Evolutionary conservation across 2,888 invertebrate species (phyloP).

Genomic region (Drosophila trichaetosa): DNA sequence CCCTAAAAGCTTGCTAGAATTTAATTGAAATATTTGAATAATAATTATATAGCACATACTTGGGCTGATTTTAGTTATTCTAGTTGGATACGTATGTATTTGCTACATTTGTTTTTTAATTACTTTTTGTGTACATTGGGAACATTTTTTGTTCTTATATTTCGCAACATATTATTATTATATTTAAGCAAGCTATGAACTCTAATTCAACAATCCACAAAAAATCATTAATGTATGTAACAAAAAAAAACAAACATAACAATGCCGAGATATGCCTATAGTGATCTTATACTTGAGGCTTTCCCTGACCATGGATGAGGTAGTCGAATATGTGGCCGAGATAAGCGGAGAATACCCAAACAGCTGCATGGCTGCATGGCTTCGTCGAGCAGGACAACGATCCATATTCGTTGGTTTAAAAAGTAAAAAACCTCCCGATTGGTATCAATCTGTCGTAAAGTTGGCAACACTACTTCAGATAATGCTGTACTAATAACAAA

Average conservation of each 20-base stretch:
- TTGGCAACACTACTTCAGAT: not conserved
- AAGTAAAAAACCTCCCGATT: not conserved
- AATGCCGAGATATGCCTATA: slow-evolving; percentile 61
- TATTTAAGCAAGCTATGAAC: not conserved
- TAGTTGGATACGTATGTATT: not conserved
- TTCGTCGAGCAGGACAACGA: slow-evolving; percentile 37
- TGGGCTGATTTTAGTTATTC: not conserved
- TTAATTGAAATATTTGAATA: not conserved
- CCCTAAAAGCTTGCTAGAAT: not conserved
- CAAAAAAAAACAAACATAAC: not conserved
- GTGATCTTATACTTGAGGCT: slow-evolving; percentile 62
- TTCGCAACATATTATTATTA: not conserved
- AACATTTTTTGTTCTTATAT: not conserved
- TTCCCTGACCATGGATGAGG: slow-evolving; percentile 55
- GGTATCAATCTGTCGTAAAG: too few species aligned
- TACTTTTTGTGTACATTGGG: not conserved
- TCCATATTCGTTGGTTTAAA: slow-evolving; percentile 24
- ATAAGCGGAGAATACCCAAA: slow-evolving; percentile 61
- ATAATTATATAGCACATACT: not conserved
- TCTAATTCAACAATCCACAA: not conserved
- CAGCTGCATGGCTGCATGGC: slow-evolving; percentile 64
- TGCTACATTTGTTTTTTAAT: not conserved
- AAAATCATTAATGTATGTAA: not conserved
- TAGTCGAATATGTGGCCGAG: slow-evolving; percentile 59
- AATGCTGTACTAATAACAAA: not conserved